Evolutionary conservation across 2,113 vertebrate species (phyloP).

Genomic region (Dicrurus megarhynchus): DNA sequence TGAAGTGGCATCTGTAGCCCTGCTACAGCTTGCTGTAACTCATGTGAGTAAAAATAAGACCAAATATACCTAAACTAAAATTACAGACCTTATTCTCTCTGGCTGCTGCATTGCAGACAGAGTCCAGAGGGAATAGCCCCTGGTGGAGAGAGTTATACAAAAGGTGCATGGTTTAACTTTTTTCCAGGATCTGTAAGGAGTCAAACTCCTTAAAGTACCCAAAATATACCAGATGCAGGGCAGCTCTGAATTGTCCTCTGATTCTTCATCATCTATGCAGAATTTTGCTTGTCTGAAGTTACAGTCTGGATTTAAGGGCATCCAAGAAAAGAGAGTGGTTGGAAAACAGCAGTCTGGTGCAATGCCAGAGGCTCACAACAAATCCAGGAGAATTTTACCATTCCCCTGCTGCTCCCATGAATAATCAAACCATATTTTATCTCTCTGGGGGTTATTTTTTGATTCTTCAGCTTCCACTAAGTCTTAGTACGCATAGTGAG

Average conservation of each 20-base stretch:
- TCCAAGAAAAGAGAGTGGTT: neutral
- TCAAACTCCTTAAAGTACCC: neutral
- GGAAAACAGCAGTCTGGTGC: neutral
- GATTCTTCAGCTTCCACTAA: neutral
- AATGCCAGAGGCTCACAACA: neutral
- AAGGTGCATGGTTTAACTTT: neutral
- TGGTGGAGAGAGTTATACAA: neutral
- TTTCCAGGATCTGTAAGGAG: neutral
- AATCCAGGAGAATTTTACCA: neutral
- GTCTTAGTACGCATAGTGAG: neutral
- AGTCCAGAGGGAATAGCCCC: neutral
- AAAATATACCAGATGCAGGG: neutral
- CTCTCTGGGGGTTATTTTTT: neutral
- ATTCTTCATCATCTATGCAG: neutral
- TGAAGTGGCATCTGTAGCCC: neutral
- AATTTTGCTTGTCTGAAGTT: neutral
- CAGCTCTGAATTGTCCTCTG: neutral
- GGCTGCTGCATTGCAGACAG: neutral
- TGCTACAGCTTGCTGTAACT: neutral
- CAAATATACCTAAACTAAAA: neutral
- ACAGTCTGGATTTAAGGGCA: neutral
- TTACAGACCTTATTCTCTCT: neutral
- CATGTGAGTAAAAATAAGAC: neutral
- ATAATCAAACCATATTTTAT: conserved; percentile 10
- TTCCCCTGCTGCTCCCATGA: neutral